Evolutionary conservation across 2,113 vertebrate species (phyloP).

Genomic region (Callionymus lyra): DNA sequence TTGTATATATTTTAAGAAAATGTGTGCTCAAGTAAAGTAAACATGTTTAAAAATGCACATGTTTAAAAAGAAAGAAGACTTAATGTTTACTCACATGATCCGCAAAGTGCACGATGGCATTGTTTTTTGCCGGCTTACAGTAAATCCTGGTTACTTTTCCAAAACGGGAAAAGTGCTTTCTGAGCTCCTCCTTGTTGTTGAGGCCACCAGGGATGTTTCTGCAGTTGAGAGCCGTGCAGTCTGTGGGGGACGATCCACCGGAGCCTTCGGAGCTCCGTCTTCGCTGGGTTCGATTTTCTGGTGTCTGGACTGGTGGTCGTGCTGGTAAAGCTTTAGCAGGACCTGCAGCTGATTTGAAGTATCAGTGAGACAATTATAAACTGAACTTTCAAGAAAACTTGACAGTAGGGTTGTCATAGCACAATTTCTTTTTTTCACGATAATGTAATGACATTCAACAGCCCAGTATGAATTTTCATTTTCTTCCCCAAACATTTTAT

Average conservation of each 20-base stretch:
- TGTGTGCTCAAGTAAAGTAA: background rate
- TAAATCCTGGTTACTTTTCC: conserved; percentile 72
- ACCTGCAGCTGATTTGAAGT: conserved; percentile 6
- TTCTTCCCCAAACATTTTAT: too few species aligned
- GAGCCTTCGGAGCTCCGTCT: conserved; percentile 69
- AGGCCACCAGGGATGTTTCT: conserved; percentile 73
- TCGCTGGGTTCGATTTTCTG: conserved; percentile 40
- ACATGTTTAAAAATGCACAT: background rate
- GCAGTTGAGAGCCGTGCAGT: conserved; percentile 71
- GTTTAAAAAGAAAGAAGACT: background rate
- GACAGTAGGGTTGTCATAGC: too few species aligned
- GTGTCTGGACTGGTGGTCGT: conserved; percentile 1
- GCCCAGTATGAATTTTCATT: too few species aligned
- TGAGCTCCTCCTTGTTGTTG: conserved; percentile 69
- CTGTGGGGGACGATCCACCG: conserved; percentile 41
- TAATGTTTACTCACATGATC: conserved; percentile 76
- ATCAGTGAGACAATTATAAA: too few species aligned
- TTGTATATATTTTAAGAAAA: background rate
- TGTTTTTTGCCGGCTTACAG: conserved; percentile 70
- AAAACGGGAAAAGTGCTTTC: conserved; percentile 75
- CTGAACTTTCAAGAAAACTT: too few species aligned
- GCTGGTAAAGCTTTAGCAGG: conserved; percentile 8
- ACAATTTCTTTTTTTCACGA: too few species aligned
- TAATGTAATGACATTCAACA: too few species aligned
- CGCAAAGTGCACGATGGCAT: conserved; percentile 74